Percentiles rank a stretch among this genome's conserved stretches.
These are phyloP conservation scores for Heteromurus nitidus DNA, from an alignment of 2,888 invertebrate genomes.

Conservation along the genomic window DNA sequence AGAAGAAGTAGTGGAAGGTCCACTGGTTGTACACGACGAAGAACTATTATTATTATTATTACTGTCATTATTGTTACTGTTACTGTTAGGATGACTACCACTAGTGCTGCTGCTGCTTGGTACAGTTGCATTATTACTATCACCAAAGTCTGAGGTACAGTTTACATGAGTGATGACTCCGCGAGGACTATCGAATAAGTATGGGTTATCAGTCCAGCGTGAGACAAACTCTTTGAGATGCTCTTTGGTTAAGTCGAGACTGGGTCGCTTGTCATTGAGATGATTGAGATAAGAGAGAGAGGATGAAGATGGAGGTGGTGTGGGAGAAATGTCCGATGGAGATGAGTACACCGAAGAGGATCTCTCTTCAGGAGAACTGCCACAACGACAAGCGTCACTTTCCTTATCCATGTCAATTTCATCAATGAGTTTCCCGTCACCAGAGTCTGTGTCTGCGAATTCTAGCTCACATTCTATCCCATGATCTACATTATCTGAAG, in stretches of 20 bases:
- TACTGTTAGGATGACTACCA: conserved; percentile 4
- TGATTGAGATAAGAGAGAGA: conserved; percentile 13
- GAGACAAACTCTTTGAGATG: conserved; percentile 90
- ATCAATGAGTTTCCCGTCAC: conserved; percentile 72
- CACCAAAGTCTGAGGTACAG: conserved; percentile 42
- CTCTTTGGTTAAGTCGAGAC: conserved; percentile 81
- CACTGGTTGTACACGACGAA: background rate
- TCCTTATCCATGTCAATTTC: conserved; percentile 72
- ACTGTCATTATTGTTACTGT: conserved; percentile 35
- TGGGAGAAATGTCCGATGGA: conserved; percentile 54
- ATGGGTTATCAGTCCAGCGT: conserved; percentile 91
- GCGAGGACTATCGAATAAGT: conserved; percentile 82
- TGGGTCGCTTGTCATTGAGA: conserved; percentile 64
- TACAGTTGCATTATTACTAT: conserved; percentile 24
- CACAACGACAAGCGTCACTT: conserved; percentile 52
- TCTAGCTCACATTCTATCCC: conserved; percentile 62
- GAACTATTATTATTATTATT: conserved; percentile 37
- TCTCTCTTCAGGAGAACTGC: conserved; percentile 50
- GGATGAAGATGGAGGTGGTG: conserved; percentile 48
- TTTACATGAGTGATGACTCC: conserved; percentile 72
- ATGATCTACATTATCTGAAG: conserved; percentile 37
- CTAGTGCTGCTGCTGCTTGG: conserved; percentile 4
- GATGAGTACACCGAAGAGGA: conserved; percentile 60
- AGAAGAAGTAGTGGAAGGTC: background rate
- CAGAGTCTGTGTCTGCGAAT: conserved; percentile 55